Percentiles rank a stretch among this genome's conserved stretches.
These are phyloP conservation scores for Phrynocephalus vlangalii DNA, from an alignment of 2,797 vertebrate genomes.

Conservation along the genomic window DNA sequence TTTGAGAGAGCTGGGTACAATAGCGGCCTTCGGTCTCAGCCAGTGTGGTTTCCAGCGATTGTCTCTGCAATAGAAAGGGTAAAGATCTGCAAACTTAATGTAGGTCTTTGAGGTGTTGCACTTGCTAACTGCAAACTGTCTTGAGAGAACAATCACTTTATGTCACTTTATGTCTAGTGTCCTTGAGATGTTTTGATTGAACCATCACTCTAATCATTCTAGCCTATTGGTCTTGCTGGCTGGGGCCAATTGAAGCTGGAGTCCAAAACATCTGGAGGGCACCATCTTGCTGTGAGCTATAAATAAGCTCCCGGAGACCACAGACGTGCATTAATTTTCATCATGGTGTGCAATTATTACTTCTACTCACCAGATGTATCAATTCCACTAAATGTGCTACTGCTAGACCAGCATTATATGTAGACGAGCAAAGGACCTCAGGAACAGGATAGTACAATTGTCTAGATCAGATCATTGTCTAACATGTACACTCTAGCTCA, in stretches of 20 bases:
- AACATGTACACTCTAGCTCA: background rate
- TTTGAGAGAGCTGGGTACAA: constrained; percentile 61
- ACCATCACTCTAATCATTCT: background rate
- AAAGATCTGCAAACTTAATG: background rate
- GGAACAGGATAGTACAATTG: background rate
- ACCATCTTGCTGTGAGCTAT: background rate
- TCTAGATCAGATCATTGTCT: background rate
- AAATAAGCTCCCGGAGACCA: background rate
- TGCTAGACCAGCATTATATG: background rate
- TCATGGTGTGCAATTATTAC: background rate
- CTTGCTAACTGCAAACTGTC: too few relatives aligned
- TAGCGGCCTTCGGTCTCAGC: constrained; percentile 71
- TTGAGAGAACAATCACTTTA: background rate
- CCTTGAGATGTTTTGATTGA: background rate
- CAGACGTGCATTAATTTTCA: background rate
- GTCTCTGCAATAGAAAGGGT: constrained; percentile 63
- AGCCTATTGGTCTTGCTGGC: too few relatives aligned
- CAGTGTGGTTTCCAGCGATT: constrained; percentile 72
- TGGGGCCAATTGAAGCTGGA: background rate
- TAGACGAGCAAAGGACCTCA: background rate
- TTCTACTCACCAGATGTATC: background rate
- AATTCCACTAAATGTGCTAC: background rate
- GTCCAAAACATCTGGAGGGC: background rate
- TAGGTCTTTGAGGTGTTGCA: background rate
- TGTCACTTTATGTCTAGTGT: background rate